Percentiles rank a stretch among this genome's conserved stretches.
Evolutionary conservation across 1,140 invertebrate genomes (phyloP).

Genomic region (Drosophila busckii): DNA sequence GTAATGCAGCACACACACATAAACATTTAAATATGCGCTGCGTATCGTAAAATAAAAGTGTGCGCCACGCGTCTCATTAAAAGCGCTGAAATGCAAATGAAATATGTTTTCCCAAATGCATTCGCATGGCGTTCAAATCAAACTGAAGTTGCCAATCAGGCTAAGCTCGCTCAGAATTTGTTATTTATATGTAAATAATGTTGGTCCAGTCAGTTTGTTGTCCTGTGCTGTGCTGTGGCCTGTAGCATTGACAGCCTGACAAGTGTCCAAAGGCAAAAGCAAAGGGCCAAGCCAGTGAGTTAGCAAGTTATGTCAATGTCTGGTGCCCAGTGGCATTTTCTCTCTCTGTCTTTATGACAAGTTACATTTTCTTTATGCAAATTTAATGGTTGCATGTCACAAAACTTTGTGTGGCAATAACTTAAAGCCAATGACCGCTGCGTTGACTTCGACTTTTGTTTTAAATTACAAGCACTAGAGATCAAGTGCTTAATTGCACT

Average conservation of each 20-base stretch:
- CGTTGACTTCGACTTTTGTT: slow-evolving; percentile 46
- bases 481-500: slow-evolving; percentile 52
- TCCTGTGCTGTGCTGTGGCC: slow-evolving; percentile 33
- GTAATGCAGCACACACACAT: slow-evolving; percentile 35
- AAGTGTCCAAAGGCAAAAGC: slow-evolving; percentile 7
- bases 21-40: slow-evolving; percentile 52
- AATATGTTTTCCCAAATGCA: slow-evolving; percentile 37
- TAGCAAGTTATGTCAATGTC: slow-evolving; percentile 12
- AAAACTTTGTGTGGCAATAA: slow-evolving; percentile 25
- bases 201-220: slow-evolving; percentile 20
- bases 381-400: slow-evolving; percentile 40
- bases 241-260: slow-evolving; percentile 25
- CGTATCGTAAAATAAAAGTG: slow-evolving; percentile 28
- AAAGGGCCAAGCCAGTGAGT: not conserved
- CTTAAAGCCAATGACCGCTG: slow-evolving; percentile 26
- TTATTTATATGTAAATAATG: slow-evolving; percentile 72
- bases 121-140: slow-evolving; percentile 37
- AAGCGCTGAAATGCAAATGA: slow-evolving; percentile 14
- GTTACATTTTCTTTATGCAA: slow-evolving; percentile 37
- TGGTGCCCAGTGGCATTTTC: slow-evolving; percentile 30
- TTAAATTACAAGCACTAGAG: slow-evolving; percentile 22
- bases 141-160: no score
- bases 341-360: slow-evolving; percentile 41
- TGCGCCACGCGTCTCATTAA: slow-evolving; percentile 27
- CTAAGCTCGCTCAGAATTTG: slow-evolving; percentile 30